Conservation (phyloP, 2,797 vertebrate genomes). For the Anas georgica region DNA sequence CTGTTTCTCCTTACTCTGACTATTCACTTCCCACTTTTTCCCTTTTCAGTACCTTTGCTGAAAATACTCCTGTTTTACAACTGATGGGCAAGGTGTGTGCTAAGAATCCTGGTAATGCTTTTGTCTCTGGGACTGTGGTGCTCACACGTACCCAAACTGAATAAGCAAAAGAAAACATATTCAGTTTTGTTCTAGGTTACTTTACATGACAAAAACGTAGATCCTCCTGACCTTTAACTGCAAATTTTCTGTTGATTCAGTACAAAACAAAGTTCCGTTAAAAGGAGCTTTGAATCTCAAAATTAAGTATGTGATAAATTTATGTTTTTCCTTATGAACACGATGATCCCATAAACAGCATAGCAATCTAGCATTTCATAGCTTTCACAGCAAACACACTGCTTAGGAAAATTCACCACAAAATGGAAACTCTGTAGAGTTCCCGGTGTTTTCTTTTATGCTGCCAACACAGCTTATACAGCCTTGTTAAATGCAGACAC, state of each 20-base stretch:
- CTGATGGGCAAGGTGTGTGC: neutral
- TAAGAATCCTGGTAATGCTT: neutral
- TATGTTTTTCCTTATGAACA: neutral
- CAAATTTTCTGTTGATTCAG: neutral
- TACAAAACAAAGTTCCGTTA: neutral
- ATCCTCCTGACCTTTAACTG: neutral
- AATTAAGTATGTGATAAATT: neutral
- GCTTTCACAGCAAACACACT: neutral
- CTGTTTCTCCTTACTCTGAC: neutral
- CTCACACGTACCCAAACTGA: neutral
- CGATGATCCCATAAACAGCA: neutral
- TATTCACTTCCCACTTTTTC: neutral
- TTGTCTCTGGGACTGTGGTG: neutral
- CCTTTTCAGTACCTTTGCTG: neutral
- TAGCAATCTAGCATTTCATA: neutral
- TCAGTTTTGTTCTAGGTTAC: neutral
- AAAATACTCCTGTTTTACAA: neutral
- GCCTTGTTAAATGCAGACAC: neutral
- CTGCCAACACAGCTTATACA: neutral
- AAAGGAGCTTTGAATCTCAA: neutral
- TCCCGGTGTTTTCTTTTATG: neutral
- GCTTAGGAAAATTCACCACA: constrained; percentile 10
- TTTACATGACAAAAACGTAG: neutral
- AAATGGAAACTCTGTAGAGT: neutral
- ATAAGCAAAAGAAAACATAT: neutral